A percentile compares a stretch with the other conserved stretches of the same genome.
These are phyloP conservation scores for Trogon melanurus DNA, from an alignment of 2,113 vertebrate species.

Conservation along the genomic window DNA sequence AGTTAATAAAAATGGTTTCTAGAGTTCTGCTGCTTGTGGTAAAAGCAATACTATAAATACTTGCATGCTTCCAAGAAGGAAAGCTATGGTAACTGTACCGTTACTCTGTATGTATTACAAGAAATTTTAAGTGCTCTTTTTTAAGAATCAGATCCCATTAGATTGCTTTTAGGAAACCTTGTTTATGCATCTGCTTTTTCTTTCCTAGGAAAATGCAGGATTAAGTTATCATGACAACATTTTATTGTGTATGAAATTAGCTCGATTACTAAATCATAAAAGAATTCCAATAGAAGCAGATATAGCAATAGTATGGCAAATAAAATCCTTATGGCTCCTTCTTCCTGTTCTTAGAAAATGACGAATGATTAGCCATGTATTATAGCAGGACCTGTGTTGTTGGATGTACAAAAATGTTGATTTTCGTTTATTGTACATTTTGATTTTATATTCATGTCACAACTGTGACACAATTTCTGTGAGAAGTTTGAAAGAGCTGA, in stretches of 20 bases:
- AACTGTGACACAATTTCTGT: neutral
- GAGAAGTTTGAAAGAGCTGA: neutral
- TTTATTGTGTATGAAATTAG: slow-evolving; percentile 59
- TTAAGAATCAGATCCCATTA: neutral
- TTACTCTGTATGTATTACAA: neutral
- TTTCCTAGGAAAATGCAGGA: slow-evolving; percentile 11
- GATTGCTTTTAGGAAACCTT: neutral
- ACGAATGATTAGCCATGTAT: neutral
- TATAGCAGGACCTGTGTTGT: neutral
- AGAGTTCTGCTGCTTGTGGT: neutral
- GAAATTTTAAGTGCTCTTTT: neutral
- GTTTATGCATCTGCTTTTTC: slow-evolving; percentile 1
- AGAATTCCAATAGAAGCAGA: slow-evolving; percentile 24
- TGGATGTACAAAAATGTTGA: neutral
- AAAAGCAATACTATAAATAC: neutral
- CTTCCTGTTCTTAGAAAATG: neutral
- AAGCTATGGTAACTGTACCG: neutral
- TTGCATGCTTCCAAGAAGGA: neutral
- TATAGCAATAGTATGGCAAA: slow-evolving; percentile 48
- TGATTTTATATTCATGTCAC: neutral
- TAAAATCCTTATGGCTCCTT: slow-evolving; percentile 10
- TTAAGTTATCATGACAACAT: slow-evolving; percentile 36
- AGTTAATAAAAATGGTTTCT: neutral
- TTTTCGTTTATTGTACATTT: neutral
- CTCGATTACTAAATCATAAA: neutral